Base-by-base conservation (phyloP, 2,113 vertebrate species). In the Serinus canaria region DNA sequence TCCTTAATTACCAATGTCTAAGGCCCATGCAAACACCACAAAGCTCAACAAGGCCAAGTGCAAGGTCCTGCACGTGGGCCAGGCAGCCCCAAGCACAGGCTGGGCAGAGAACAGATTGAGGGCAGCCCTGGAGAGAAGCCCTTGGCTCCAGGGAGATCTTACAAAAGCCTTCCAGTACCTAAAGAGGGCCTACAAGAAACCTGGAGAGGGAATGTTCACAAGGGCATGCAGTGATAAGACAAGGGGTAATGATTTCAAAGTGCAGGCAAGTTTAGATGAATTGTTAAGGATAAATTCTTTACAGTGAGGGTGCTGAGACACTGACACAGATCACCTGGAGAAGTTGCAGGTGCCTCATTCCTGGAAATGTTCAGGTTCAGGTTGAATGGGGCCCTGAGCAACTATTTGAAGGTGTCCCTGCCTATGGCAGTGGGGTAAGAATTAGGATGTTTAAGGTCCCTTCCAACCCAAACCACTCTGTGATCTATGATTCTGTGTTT, bases 31-130 rank as follows among this genome's bases (percentile, higher is more conserved):
- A 7, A 31, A 55, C 11, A n/a, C 41, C n/a, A 47, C 25, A 35
- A 68, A 62, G 70, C 19, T 43, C 47, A 55, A 7, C 11, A 43
- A 33, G 41, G 21, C 21, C 31, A 20, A 62, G 41, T 37, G 35
- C 43, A 69, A 83, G 41, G 79, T 62, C 41, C 70, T 83, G 30
- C 30, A 13, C 0, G 0, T 5, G 35, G 30, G 14, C 18, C 1
- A 0, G 21, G 25, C 25, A 55, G 23, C 28, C 25, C 17, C 55
- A 69, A 6, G 43, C 15, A 35, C 8, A 69, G 63, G 30, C 25
- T 55, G 47, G 21, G 30, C 47, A 62, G 70, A 69, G 30, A 27
- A 69, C 11, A 35, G 25, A 43, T 43, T 16, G 47, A 62, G 41
- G 44, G 13, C 30, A 53, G 41, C 55, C 30, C 47, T 90, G 70